Percentiles rank a stretch among this genome's conserved stretches.
Evolutionary conservation across 2,113 vertebrate species (phyloP).

Genomic region (Aphelocoma coerulescens): DNA sequence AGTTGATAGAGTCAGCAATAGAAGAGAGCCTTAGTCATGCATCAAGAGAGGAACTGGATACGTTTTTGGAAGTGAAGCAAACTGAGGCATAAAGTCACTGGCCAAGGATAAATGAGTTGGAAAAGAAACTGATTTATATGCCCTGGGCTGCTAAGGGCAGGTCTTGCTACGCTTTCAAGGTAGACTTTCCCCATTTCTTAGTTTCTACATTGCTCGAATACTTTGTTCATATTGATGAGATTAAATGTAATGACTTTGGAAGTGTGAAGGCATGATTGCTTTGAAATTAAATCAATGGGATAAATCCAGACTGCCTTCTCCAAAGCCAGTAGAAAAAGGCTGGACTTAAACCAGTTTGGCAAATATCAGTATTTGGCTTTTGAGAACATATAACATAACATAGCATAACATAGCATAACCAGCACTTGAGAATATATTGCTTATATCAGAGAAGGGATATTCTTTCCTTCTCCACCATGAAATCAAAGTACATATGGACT

Average conservation of each 20-base stretch:
- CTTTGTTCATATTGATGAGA: neutral
- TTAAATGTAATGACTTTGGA: constrained; percentile 5
- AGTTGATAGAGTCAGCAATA: constrained; percentile 3
- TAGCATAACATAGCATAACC: neutral
- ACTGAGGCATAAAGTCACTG: constrained; percentile 18
- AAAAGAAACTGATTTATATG: constrained; percentile 27
- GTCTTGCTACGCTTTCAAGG: neutral
- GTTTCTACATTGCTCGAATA: neutral
- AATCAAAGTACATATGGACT: neutral
- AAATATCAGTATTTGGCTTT: neutral
- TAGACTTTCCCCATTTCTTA: neutral
- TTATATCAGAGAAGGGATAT: neutral
- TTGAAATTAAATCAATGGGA: neutral
- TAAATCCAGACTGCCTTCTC: neutral
- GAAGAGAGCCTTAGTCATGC: constrained; percentile 17
- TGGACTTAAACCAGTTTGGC: neutral
- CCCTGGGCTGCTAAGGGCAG: neutral
- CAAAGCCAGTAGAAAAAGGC: neutral
- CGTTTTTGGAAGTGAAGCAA: constrained; percentile 40
- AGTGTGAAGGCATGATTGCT: neutral
- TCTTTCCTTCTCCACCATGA: neutral
- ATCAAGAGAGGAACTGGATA: constrained; percentile 29
- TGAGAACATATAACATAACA: neutral
- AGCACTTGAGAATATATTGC: neutral
- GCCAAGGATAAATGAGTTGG: constrained; percentile 23